Base-by-base conservation (phyloP, 2,113 vertebrate genomes). In the Micromys minutus region DNA sequence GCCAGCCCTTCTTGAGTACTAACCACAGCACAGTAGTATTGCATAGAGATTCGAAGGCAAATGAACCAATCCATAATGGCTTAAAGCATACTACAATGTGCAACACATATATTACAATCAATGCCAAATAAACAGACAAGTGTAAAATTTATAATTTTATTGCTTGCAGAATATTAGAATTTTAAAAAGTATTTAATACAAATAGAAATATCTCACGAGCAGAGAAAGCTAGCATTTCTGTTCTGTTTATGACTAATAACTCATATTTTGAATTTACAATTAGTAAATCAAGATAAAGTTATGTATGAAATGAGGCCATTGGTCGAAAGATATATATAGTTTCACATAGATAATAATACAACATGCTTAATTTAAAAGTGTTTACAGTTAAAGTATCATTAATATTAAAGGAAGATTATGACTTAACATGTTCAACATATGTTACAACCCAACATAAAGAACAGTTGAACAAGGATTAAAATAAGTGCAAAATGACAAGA, bases 161-260 rank as follows among this genome's bases (percentile, higher is more conserved):
- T 24, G 2, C 7, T 76, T 45, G 0, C 11, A 0, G 16, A 92
- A 57, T 57, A 36, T 7, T 0, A 19, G 1, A 2, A 11, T 13
- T n/a, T n/a, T 2, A 26, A 79, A 76, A 81, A 47, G 29, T 45
- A n/a, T 61, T 5, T 50, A 10, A 59, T 59, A 67, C 45, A 8
- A 19, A 19, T 26, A 45, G 0, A 74, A 87, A 86, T 34, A 3
- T 0, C 71, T 72, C 7, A 84, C 83, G 22, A 61, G 4, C 16
- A 36, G 0, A 59, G 12, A n/a, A 81, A n/a, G 1, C 15, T 65
- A 65, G 29, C 1, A 80, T 22, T 67, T 3, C 11, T 80, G 15
- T 1, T 65, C 10, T 92, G 10, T 21, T 9, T 21, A 55, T 0
- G 2, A 29, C 1, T 0, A 45, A 16, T 10, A 24, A 80, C 55